Conservation (phyloP, 2,797 vertebrate species). For the Spinibarbus caldwelli region DNA sequence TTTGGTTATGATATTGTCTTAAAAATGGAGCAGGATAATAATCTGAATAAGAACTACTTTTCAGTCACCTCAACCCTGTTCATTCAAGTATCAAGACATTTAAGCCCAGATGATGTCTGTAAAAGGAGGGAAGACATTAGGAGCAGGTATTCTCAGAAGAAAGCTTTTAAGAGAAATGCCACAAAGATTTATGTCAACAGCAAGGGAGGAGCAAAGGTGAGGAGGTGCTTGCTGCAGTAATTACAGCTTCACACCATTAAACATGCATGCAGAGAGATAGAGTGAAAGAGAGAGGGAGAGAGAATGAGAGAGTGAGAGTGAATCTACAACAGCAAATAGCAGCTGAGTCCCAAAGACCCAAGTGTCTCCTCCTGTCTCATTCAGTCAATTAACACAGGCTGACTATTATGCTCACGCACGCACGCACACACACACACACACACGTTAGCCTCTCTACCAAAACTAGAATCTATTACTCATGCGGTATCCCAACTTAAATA, state of each 20-base stretch:
- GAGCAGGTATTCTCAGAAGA: constrained; percentile 47
- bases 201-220: constrained; percentile 35
- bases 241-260: constrained; percentile 58
- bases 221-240: constrained; percentile 56
- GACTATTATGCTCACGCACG: no score
- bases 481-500: background rate
- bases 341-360: constrained; percentile 82
- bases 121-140: constrained; percentile 45
- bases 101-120: constrained; percentile 8
- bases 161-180: constrained; percentile 58
- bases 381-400: constrained; percentile 86
- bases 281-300: constrained; percentile 54
- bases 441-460: background rate
- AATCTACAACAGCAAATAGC: constrained; percentile 90
- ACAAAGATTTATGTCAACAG: constrained; percentile 38
- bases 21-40: background rate
- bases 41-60: background rate
- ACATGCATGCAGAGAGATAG: constrained; percentile 60
- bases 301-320: constrained; percentile 80
- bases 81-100: background rate
- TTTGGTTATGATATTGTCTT: no score
- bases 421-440: no score
- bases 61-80: background rate
- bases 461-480: background rate
- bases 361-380: constrained; percentile 80